Evolutionary conservation across 2,113 vertebrate species (phyloP), one percentile per base, ranked within the genome.

Genomic region (Nyctibius bracteatus): DNA sequence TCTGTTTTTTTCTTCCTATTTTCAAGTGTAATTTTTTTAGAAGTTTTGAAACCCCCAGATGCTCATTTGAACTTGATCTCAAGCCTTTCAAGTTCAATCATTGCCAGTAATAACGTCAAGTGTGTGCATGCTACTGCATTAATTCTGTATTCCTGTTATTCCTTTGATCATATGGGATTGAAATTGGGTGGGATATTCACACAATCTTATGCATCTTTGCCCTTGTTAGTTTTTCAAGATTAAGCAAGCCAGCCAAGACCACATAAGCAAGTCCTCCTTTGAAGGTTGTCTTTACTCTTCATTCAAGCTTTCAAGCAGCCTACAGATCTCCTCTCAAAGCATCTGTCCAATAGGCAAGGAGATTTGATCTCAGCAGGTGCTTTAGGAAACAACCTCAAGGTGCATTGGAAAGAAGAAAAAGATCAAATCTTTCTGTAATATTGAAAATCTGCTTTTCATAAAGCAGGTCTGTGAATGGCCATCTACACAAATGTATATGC

Each of bases 11-110:
- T 2, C 44, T 84, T 91, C 65, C 63, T 91, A 84, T 94, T 96
- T 96, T 96, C 91, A 91, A 92, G 77, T 91, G 95, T 71, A 94
- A 89, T 91, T 91, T 94, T n/a, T 94, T 87, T n/a, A 88, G 75
- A 93, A 90, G 88, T 88, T 88, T 93, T 78, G 86, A 92, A 96
- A 81, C 63, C 65, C 65, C 80, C 77, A 88, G 95, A 92, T 94
- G 72, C 88, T 96, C 80, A 93, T 95, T 90, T 95, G 94, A 94
- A 95, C 90, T 91, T 11, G 35, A 83, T 93, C 92, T 92, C 19
- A 10, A 81, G 75, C 80, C 93, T 86, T 96, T 90, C 88, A 84
- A 90, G 92, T 90, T 95, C 90, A 81, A 35, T 93, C 92, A 61
- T 9, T 63, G 57, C 86, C 81, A 89, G 75, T 72, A 93, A 86